These are phyloP conservation scores for Euthynnus affinis DNA, from an alignment of 2,797 vertebrate genomes.

Conservation along the genomic window DNA sequence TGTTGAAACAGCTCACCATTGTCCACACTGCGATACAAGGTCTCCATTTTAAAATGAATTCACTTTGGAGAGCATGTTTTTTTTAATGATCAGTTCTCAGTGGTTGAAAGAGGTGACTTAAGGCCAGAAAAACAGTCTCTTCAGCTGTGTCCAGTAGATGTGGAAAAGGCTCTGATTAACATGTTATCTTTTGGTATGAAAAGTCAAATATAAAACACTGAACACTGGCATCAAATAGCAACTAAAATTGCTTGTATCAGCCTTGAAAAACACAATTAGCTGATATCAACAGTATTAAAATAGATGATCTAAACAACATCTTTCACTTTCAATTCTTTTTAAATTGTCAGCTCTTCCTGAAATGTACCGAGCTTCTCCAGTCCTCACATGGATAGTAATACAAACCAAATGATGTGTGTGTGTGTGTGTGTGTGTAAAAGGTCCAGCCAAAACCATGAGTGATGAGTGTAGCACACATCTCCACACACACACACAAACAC, in stretches of 20 bases:
- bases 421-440: slow-evolving; percentile 43
- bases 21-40: too few species aligned
- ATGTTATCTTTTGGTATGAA: neutral
- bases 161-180: neutral
- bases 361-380: neutral
- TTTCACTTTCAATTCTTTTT: neutral
- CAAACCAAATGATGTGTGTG: neutral
- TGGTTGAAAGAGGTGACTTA: too few species aligned
- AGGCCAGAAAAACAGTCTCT: neutral
- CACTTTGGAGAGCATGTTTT: too few species aligned
- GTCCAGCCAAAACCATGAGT: slow-evolving; percentile 73
- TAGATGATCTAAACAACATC: neutral
- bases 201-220: neutral
- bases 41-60: too few species aligned
- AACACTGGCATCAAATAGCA: too few species aligned
- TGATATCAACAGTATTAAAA: neutral
- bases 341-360: neutral
- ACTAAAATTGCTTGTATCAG: too few species aligned
- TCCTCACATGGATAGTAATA: slow-evolving; percentile 16
- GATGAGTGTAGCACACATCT: slow-evolving; percentile 48
- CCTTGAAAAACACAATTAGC: neutral
- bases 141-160: neutral
- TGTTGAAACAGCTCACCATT: too few species aligned
- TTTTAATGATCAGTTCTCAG: too few species aligned
- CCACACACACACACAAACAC: slow-evolving; percentile 51